A percentile compares a stretch with the other conserved stretches of the same genome.
Conservation (phyloP, 23 tunicate genomes). For the Aplidium turbinatum region DNA sequence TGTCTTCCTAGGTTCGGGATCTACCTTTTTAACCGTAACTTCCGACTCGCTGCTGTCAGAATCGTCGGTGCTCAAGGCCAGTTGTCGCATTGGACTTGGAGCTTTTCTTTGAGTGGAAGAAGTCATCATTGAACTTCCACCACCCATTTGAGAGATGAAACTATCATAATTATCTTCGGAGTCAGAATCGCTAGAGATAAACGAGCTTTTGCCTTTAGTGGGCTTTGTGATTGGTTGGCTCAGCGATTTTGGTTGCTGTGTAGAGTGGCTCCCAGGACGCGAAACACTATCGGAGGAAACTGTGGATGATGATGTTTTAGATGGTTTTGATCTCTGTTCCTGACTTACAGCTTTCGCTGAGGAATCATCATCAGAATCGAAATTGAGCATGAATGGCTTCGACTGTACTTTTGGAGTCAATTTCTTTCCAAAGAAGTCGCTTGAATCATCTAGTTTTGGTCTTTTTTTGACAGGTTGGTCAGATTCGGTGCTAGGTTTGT, state of each 20-base stretch:
- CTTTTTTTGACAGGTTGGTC: slow-evolving; percentile 3
- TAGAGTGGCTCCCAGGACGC: not conserved
- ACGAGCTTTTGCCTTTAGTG: not conserved
- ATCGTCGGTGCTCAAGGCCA: not conserved
- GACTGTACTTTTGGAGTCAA: not conserved
- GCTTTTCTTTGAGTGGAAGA: not conserved
- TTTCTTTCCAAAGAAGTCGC: not conserved
- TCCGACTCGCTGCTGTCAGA: not conserved
- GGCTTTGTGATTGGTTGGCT: slow-evolving; percentile 20
- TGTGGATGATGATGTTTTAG: slow-evolving; percentile 1
- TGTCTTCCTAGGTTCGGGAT: not conserved
- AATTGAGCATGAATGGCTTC: no score
- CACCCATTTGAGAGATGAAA: slow-evolving; percentile 48
- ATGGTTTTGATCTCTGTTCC: not conserved
- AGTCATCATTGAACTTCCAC: not conserved
- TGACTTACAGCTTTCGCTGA: slow-evolving; percentile 1
- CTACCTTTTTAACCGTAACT: not conserved
- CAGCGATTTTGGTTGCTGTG: slow-evolving; percentile 10
- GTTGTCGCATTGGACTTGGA: not conserved
- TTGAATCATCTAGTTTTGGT: slow-evolving; percentile 4
- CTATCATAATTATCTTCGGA: slow-evolving; percentile 58
- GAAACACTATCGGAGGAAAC: not conserved
- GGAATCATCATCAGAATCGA: slow-evolving; percentile 3
- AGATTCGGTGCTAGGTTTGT: not conserved
- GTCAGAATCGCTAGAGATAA: slow-evolving; percentile 44